phyloP scores from a whole-genome alignment of 2,797 vertebrate species.

The Xenops minutus region DNA sequence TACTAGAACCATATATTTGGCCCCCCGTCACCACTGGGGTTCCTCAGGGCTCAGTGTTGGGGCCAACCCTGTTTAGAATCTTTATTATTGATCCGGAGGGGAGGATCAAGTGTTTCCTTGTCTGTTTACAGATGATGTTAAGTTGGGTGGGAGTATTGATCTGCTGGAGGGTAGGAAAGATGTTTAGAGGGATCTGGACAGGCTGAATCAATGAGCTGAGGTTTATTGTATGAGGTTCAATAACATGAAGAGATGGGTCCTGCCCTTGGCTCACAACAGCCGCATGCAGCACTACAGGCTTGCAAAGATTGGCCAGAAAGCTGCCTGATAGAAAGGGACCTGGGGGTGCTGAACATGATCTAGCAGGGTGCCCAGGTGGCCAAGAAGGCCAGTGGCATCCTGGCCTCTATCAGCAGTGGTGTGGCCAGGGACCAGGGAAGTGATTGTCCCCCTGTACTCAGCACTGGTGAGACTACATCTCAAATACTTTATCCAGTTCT shows the following conservation, averaged over 20 bases:
- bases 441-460: neutral
- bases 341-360: neutral
- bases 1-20: neutral
- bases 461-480: neutral
- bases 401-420: neutral
- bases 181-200: neutral
- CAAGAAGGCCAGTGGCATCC: neutral
- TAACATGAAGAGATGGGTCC: neutral
- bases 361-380: neutral
- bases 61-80: neutral
- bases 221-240: neutral
- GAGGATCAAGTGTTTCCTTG: rapidly evolving
- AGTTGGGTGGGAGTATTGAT: neutral
- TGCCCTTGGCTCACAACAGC: neutral
- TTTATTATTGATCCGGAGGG: neutral
- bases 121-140: neutral
- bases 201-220: neutral
- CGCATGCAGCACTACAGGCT: neutral
- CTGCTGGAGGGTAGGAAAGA: neutral
- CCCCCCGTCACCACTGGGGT: too few relatives aligned
- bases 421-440: neutral
- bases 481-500: neutral
- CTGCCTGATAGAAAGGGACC: neutral
- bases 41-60: neutral
- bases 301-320: neutral